Conservation (phyloP, 1,140 invertebrate genomes). For the Lerema accius region DNA sequence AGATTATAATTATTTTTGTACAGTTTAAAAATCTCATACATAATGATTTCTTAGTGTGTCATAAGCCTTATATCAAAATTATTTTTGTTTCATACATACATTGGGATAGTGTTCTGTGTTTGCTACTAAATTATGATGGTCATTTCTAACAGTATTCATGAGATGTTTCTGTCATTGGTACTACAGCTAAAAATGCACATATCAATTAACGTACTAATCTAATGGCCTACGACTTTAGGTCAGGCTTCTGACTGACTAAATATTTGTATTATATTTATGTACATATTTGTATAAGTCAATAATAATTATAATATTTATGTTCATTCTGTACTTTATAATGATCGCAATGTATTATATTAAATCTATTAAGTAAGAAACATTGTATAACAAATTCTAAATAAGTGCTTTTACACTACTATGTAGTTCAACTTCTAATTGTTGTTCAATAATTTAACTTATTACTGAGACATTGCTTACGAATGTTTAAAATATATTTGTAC, state of each 20-base stretch:
- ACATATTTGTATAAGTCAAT: neutral
- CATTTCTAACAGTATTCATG: neutral
- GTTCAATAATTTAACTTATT: neutral
- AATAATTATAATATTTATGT: neutral
- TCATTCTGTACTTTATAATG: neutral
- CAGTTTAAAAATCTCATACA: neutral
- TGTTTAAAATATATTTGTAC: neutral
- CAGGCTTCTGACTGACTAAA: too few relatives aligned
- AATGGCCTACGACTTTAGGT: too few relatives aligned
- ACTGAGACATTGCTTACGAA: neutral
- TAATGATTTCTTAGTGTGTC: neutral
- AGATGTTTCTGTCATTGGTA: neutral
- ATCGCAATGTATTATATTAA: too few relatives aligned
- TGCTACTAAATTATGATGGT: too few relatives aligned
- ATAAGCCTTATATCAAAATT: neutral
- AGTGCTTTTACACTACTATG: too few relatives aligned
- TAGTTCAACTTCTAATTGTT: neutral
- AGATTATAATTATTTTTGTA: neutral
- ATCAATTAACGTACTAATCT: too few relatives aligned
- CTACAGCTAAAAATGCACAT: neutral
- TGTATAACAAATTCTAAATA: too few relatives aligned
- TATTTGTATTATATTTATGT: constrained; percentile 1
- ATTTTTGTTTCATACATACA: neutral
- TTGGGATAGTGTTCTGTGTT: too few relatives aligned
- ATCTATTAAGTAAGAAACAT: neutral